Evolutionary conservation across 2,797 vertebrate genomes (phyloP), one percentile per base, ranked within the genome.

Genomic region (Sebastes flavidus): DNA sequence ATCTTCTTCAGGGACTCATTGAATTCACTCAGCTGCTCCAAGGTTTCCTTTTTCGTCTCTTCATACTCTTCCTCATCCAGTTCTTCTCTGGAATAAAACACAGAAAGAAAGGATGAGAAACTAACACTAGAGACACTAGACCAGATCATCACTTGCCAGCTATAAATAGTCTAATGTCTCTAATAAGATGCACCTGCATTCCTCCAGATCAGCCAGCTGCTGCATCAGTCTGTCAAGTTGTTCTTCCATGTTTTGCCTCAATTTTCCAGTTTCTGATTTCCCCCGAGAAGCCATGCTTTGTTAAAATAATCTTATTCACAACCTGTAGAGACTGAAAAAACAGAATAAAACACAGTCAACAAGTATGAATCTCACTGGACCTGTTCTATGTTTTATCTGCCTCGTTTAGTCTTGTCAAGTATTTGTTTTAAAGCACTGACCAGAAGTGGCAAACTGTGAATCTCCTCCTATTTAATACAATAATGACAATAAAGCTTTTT

Each of bases 171-270:
- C 8, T 38, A 42, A 32, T 29, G 30, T 9, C 54, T 29, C 20
- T 65, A 42, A 42, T 42, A 42, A 42, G 38, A 1, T 24, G 78
- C 94, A 99, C 99, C 98, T 98, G 97, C 98, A 99, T 76, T 98
- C 98, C 77, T 99, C 99, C 84, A 99, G 94, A 81, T 99, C 99
- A 78, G 99, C 98, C 56, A 99, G 96, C 77, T 99, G 98, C 86
- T 99, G 98, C 98, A 99, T 98, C 77, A 99, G 89, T 82, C 99
- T 96, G 88, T 99, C 98, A 70, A 99, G 93, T 78, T 99, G 99
- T 84, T 99, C 99, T 83, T 99, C 98, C 95, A 99, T 96, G 77
- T 99, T 99, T 84, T 99, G 98, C 87, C 95, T 97, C 63, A 99
- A 82, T 90, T 98, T 99, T 75, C 96, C 96, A 18, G 98, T 99